Base-by-base conservation (phyloP, 2,888 invertebrate genomes). In the Carabus problematicus region DNA sequence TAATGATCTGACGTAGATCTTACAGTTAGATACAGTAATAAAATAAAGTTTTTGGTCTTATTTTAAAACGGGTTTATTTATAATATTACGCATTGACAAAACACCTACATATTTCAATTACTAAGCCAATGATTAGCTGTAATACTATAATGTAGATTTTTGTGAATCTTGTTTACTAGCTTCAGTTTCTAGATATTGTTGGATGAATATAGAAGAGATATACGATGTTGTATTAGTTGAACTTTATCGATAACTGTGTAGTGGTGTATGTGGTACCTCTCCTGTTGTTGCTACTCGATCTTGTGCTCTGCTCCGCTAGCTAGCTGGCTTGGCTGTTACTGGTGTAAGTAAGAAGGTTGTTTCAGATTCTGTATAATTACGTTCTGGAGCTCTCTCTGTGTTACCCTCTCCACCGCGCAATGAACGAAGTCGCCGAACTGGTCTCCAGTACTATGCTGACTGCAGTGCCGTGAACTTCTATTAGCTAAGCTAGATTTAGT, bases 311-410 rank as follows among this genome's bases (percentile, higher is more conserved):
- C 29, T 3, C 29, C 6, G 29, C 29, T 29, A 29, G 29, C 29
- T 3, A 29, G 6, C 29, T 29, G 6, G 29, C 29, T n/a, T 29
- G 29, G 29, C 29, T 29, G 29, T 29, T 29, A 29, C 29, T 29
- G 29, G 29, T 29, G 29, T 29, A 29, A 29, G 76, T 77, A 79
- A 80, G 79, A 80, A 79, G 80, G 80, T 78, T 79, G 80, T 80
- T 80, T 79, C 79, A 79, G 79, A 79, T 80, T 80, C 79, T 77
- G 77, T 79, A 79, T 80, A 81, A 81, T 81, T 81, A 81, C 78
- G 76, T 75, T 73, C 75, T 62, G 69, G 74, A 73, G 72, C 71
- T 71, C 70, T 29, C 29, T 29, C 77, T 77, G 75, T 73, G 16
- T 64, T 58, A 60, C 68, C 60, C 59, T 67, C 73, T 75, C 75